Base-by-base conservation (phyloP, 92 coral and sea anemone genomes). In the Epizoanthus scotinus region DNA sequence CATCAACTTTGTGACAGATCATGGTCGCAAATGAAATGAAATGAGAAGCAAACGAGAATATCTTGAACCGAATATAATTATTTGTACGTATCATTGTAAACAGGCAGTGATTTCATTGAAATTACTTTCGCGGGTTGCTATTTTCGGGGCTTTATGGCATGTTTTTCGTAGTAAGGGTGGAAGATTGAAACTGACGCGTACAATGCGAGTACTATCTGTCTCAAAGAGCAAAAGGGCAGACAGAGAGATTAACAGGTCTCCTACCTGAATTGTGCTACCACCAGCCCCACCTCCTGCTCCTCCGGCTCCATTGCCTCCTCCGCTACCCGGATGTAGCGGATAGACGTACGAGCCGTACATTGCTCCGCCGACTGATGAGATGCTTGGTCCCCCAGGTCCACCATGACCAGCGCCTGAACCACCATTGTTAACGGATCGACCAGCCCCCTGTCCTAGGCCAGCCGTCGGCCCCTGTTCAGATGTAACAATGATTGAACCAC, bases 391-490 rank as follows among this genome's bases (percentile, higher is more conserved):
- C 15, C 92, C 92, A 6, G 83, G 78, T 6, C 92, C 92, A 0
- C 92, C 92, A 29, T 89, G 92, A 18, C 92, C 92, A 58, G 89
- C 92, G 47, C 92, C 92, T 54, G 86, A 79, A 12, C 91, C 91
- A 15, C 52, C 78, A 42, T 79, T 77, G 9, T 71, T 47, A 2
- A 44, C 24, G 20, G 21, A 62, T 6, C 56, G 71, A 8, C 92
- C 92, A 13, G 87, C 57, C 20, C 85, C 89, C 25, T 29, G 64
- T 2, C 89, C 92, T 42, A n/a, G 19, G 54, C 70, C 87, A 53
- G 81, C 78, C 17, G 61, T 67, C 1, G 85, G 84, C 17, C 85
- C 81, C 36, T 55, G 92, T 5, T 83, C 86, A 2, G 92, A 81
- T 20, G 92, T 85, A 12, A 68, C 62, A 3, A 89, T 85, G 57